Evolutionary conservation across 1,140 invertebrate genomes (phyloP).

Genomic region (Zaprionus ornatus): DNA sequence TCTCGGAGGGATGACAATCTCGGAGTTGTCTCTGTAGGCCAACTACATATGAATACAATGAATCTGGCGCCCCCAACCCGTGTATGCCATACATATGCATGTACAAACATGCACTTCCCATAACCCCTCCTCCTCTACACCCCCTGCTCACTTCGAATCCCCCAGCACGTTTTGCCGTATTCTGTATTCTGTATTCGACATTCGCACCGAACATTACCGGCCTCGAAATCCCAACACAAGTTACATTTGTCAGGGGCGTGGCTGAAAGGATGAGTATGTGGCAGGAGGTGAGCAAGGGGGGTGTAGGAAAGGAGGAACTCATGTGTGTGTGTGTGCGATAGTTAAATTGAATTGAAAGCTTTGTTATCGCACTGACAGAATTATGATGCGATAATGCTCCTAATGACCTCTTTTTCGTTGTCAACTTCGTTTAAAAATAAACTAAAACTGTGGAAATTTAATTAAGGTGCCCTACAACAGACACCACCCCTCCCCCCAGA

Average conservation of each 20-base stretch:
- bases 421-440: conserved; percentile 68
- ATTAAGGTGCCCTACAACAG: conserved; percentile 47
- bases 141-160: background rate
- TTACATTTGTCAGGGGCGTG: conserved; percentile 23
- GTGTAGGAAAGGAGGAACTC: background rate
- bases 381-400: conserved; percentile 75
- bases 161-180: conserved; percentile 13
- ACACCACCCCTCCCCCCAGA: background rate
- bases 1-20: conserved; percentile 60
- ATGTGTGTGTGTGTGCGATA: conserved; percentile 34
- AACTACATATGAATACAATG: conserved; percentile 52
- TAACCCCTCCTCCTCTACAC: background rate
- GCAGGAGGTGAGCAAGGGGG: background rate
- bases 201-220: conserved; percentile 47
- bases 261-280: background rate
- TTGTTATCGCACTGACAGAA: conserved; percentile 69
- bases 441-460: conserved; percentile 66
- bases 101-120: conserved; percentile 21
- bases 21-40: conserved; percentile 46
- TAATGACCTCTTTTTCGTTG: conserved; percentile 75
- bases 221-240: conserved; percentile 43
- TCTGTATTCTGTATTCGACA: conserved; percentile 18
- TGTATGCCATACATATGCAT: conserved; percentile 9
- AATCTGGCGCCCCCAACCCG: conserved; percentile 37
- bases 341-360: conserved; percentile 68